Conservation (phyloP, 1,140 invertebrate genomes). For the Drosophila nigromelanica region DNA sequence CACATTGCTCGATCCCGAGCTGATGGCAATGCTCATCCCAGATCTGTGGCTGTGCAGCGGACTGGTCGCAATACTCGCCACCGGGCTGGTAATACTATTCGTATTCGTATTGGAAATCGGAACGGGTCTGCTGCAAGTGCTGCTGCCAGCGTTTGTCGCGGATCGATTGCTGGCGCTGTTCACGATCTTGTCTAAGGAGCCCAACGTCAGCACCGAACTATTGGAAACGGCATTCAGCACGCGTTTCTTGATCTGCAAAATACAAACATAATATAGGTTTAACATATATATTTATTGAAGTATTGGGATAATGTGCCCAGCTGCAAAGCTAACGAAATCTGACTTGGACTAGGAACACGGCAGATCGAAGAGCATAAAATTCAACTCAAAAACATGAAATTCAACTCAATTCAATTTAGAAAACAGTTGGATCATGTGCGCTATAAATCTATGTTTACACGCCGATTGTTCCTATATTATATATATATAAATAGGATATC, state of each 20-base stretch:
- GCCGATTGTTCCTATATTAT: too few species aligned
- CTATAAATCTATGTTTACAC: too few species aligned
- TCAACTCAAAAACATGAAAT: too few species aligned
- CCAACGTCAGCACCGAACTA: slow-evolving; percentile 4
- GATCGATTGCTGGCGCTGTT: not conserved
- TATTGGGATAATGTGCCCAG: too few species aligned
- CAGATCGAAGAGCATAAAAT: too few species aligned
- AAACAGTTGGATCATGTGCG: too few species aligned
- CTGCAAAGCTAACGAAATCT: too few species aligned
- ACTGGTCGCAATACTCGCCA: not conserved
- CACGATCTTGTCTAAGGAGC: not conserved
- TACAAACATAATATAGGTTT: not conserved
- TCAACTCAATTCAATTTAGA: too few species aligned
- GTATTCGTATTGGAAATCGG: not conserved
- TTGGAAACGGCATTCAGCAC: slow-evolving; percentile 64
- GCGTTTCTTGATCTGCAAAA: slow-evolving; percentile 74
- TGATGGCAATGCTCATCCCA: not conserved
- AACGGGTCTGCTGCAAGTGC: too few species aligned
- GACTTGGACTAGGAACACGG: too few species aligned
- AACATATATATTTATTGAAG: not conserved
- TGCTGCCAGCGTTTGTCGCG: not conserved
- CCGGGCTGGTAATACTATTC: not conserved
- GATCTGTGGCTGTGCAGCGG: slow-evolving; percentile 1
- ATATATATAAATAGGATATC: too few species aligned
- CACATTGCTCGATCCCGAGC: not conserved